Evolutionary conservation across 1,140 invertebrate genomes (phyloP).

Genomic region (Brachystomella parvula): DNA sequence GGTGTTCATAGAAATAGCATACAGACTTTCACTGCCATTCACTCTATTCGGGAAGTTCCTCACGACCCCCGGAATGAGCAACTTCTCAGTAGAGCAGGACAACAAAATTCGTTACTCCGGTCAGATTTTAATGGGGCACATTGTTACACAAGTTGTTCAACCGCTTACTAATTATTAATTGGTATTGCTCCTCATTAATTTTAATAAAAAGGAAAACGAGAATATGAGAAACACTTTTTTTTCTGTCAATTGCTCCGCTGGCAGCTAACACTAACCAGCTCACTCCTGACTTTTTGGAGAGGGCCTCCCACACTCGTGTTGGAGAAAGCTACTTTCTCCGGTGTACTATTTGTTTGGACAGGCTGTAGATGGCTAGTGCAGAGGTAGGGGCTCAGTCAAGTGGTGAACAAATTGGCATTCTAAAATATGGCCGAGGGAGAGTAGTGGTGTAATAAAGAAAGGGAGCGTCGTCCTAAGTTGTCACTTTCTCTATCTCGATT

Average conservation of each 20-base stretch:
- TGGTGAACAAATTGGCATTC: slow-evolving; percentile 2
- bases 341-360: too few species aligned
- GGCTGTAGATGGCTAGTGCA: neutral
- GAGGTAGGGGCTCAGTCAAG: neutral
- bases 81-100: too few species aligned
- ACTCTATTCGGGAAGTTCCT: too few species aligned
- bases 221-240: neutral
- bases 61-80: too few species aligned
- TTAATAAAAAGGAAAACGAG: neutral
- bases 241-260: too few species aligned
- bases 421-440: neutral
- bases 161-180: too few species aligned
- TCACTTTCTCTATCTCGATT: slow-evolving; percentile 1
- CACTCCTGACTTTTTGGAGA: neutral
- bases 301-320: neutral
- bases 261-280: neutral
- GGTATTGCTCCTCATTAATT: too few species aligned
- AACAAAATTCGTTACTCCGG: too few species aligned
- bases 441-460: slow-evolving; percentile 1
- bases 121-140: too few species aligned
- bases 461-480: neutral
- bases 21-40: too few species aligned
- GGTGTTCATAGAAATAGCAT: too few species aligned
- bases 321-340: neutral
- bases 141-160: too few species aligned